phyloP scores from a whole-genome alignment of 2,797 vertebrate genomes.

The Tachyglossus aculeatus region DNA sequence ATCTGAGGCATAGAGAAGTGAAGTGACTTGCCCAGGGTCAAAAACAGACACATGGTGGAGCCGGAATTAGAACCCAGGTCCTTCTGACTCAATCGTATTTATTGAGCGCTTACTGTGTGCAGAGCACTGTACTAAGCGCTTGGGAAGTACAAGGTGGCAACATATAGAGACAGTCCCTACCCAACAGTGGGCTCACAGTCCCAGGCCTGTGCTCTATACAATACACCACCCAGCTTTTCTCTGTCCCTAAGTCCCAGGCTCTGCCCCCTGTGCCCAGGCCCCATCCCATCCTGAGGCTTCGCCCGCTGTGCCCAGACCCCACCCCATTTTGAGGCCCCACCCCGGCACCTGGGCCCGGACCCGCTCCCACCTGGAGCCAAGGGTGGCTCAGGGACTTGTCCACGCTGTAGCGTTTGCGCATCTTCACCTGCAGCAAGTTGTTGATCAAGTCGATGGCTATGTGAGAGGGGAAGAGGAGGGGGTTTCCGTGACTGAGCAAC shows the following conservation, averaged over 20 bases:
- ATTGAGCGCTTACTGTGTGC: too few species aligned
- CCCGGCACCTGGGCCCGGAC: not conserved
- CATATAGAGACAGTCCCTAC: too few species aligned
- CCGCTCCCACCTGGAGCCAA: conserved; percentile 84
- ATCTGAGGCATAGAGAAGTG: too few species aligned
- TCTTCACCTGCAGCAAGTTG: conserved; percentile 92
- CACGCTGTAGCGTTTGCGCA: conserved; percentile 93
- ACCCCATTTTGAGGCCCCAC: not conserved
- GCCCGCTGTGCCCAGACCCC: not conserved
- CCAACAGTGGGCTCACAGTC: too few species aligned
- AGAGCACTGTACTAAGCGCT: too few species aligned
- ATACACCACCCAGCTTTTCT: not conserved
- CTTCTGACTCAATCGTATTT: too few species aligned
- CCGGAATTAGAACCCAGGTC: too few species aligned
- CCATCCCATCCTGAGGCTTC: too few species aligned
- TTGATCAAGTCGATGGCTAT: conserved; percentile 91
- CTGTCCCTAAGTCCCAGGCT: not conserved
- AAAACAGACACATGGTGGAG: too few species aligned
- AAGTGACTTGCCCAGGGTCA: too few species aligned
- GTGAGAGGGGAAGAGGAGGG: not conserved
- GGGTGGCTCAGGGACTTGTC: conserved; percentile 91
- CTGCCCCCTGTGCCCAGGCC: not conserved
- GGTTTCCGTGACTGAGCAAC: not conserved
- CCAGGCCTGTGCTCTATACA: too few species aligned
- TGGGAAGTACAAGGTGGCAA: too few species aligned